A percentile compares a stretch with the other conserved stretches of the same genome.
These are phyloP conservation scores for Tyto alba DNA, from an alignment of 2,113 vertebrate species.

Conservation along the genomic window DNA sequence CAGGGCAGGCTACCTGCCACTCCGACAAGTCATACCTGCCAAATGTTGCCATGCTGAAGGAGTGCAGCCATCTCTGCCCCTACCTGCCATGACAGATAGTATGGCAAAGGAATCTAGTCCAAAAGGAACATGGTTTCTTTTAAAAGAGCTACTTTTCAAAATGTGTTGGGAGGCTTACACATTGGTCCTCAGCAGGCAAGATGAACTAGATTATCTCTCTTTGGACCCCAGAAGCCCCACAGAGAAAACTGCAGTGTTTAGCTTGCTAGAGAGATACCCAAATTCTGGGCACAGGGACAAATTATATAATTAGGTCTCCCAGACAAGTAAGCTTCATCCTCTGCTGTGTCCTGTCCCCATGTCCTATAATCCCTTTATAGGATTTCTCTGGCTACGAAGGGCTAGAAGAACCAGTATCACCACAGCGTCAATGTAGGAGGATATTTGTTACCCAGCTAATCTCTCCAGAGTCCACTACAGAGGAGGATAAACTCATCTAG, in stretches of 20 bases:
- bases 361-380: conserved; percentile 23
- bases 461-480: background rate
- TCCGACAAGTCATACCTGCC: background rate
- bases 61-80: background rate
- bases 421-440: background rate
- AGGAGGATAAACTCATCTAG: background rate
- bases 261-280: background rate
- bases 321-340: background rate
- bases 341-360: background rate
- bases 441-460: background rate
- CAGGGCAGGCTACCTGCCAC: rapidly evolving
- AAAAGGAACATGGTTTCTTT: background rate
- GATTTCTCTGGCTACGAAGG: background rate
- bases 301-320: background rate
- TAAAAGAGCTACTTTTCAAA: background rate
- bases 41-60: background rate
- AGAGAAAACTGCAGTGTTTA: background rate
- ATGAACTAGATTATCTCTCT: background rate
- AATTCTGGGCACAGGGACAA: background rate
- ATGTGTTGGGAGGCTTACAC: background rate
- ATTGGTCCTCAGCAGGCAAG: rapidly evolving
- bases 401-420: background rate
- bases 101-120: background rate
- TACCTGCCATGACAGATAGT: rapidly evolving
- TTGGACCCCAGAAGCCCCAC: background rate